Evolutionary conservation across 2,797 vertebrate species (phyloP).

Genomic region (Phrynocephalus forsythii): DNA sequence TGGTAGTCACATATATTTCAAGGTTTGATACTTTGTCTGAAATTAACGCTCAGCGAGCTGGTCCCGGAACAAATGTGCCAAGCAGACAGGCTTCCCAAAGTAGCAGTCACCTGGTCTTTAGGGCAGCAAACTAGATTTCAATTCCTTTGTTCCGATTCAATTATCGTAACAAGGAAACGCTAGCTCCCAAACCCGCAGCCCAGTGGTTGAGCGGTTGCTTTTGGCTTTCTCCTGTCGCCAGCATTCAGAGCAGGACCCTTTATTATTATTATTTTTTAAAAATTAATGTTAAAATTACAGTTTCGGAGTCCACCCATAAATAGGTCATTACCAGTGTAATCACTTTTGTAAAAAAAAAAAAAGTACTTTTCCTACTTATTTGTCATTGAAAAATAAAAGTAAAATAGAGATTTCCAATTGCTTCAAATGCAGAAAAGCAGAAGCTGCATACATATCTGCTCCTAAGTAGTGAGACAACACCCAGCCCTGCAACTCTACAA

Average conservation of each 20-base stretch:
- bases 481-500: background rate
- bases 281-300: background rate
- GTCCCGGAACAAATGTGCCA: background rate
- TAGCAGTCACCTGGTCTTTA: background rate
- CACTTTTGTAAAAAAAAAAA: too few relatives aligned
- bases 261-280: background rate
- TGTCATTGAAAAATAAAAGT: too few relatives aligned
- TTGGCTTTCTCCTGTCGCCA: background rate
- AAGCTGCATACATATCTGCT: background rate
- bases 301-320: too few relatives aligned
- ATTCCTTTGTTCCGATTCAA: slow-evolving; percentile 44
- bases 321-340: too few relatives aligned
- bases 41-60: background rate
- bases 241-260: background rate
- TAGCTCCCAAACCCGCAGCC: background rate
- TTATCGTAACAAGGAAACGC: background rate
- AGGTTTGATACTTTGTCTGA: background rate
- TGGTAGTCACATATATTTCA: background rate
- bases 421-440: too few relatives aligned
- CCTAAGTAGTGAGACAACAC: background rate
- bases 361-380: too few relatives aligned
- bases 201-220: background rate
- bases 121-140: background rate
- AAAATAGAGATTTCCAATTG: too few relatives aligned
- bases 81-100: background rate